Evolutionary conservation across 2,888 invertebrate species (phyloP).

Genomic region (Tipula helvola): DNA sequence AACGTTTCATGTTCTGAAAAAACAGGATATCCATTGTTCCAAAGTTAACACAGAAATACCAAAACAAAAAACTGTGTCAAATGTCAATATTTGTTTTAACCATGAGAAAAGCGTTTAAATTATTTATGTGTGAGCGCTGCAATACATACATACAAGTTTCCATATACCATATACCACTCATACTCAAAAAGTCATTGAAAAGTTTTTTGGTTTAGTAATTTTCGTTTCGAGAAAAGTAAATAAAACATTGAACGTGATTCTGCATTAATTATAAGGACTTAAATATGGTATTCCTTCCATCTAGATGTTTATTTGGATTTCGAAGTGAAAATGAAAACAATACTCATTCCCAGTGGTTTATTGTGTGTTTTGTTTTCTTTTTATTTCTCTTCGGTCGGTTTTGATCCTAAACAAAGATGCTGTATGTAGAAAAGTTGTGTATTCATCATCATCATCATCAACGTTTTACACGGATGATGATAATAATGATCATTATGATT

Average conservation of each 20-base stretch:
- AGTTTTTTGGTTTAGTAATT: background rate
- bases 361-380: background rate
- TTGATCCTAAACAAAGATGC: background rate
- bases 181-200: background rate
- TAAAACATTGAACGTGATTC: slow-evolving; percentile 4
- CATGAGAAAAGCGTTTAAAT: background rate
- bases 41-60: background rate
- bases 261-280: slow-evolving; percentile 4
- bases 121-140: background rate
- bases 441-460: background rate
- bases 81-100: background rate
- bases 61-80: background rate
- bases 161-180: background rate
- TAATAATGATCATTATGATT: slow-evolving; percentile 4
- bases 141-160: background rate
- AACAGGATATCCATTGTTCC: background rate
- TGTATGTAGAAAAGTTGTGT: background rate
- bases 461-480: background rate
- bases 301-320: background rate
- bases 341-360: background rate
- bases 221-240: background rate
- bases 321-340: background rate
- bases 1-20: background rate
- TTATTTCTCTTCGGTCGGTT: background rate
- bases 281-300: background rate